Base-by-base conservation (phyloP, 53 echinoderm and acorn worm species). In the Astropecten irregularis region DNA sequence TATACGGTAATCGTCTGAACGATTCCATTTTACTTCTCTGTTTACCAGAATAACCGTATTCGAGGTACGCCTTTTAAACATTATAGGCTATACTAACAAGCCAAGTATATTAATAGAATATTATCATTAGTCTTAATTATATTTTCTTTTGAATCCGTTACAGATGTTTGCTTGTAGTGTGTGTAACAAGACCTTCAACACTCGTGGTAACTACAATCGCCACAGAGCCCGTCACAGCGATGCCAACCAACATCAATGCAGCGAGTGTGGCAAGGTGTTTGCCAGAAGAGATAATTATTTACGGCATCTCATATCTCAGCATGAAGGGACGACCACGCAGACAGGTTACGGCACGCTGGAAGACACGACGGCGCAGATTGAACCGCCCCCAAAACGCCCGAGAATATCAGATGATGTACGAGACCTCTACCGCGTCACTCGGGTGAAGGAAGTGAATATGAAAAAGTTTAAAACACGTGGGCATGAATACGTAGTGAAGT, bases 201-300 rank as follows among this genome's bases (percentile, higher is more conserved):
- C 34, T 11, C 71, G 71, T 51, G 19, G 32, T 31, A 82, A 66
- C 49, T 82, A 48, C 82, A 82, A 82, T 48, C 82, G 82, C 4
- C 66, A 82, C 51, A 19, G 49, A 5, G 54, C 83, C 51, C 68
- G 83, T 19, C 50, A 83, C 38, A 33, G 32, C 33, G 69, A 67
- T 69, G 69, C 40, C 55, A 83, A 52, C 37, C 67, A 83, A 27
- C 68, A 83, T 39, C 83, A 83, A 25, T 83, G 39, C 58, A 13
- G 2, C 36, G 68, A 36, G 22, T 83, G 57, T 53, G 83, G 83
- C 3, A 83, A 67, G 39, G 70, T 83, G 68, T 69, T 83, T 69
- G 83, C 70, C 1, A 28, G 83, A 53, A 69, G 54, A 16, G 83
- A 83, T 34, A 67, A 51, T 38, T 68, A 50, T 23, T 36, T 52